phyloP scores from a whole-genome alignment of 2,797 vertebrate species.

The Lacerta bilineata region DNA sequence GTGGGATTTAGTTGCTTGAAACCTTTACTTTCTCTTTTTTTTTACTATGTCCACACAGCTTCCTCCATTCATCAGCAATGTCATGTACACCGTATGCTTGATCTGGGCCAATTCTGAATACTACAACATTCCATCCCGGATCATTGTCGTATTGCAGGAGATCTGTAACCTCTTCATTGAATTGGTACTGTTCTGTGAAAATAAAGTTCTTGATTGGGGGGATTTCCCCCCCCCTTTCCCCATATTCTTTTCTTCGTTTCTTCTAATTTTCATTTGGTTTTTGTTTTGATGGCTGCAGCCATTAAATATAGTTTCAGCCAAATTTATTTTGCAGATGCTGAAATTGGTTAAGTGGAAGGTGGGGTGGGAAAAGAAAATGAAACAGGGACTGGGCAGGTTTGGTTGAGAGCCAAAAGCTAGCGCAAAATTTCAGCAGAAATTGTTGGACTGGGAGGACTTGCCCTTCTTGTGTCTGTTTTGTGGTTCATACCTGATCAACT shows the following conservation, averaged over 20 bases:
- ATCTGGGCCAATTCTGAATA: conserved; percentile 77
- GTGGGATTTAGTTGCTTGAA: neutral
- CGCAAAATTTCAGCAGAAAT: neutral
- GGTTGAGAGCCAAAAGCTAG: neutral
- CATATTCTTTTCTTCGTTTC: too few relatives aligned
- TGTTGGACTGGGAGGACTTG: neutral
- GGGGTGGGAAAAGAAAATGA: neutral
- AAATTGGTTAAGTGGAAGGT: neutral
- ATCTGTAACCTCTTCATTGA: conserved; percentile 84
- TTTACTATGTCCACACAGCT: conserved; percentile 69
- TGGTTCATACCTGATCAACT: neutral
- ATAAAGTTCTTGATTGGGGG: neutral
- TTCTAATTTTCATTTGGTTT: neutral
- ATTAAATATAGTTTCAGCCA: neutral
- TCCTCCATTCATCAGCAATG: conserved; percentile 60
- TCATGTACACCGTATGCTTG: conserved; percentile 76
- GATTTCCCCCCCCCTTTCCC: neutral
- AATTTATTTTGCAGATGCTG: neutral
- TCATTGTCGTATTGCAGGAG: conserved; percentile 82
- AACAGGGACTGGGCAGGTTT: neutral
- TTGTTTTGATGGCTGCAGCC: neutral
- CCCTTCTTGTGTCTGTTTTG: neutral
- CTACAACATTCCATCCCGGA: conserved; percentile 75
- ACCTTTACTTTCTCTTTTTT: neutral
- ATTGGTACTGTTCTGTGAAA: conserved; percentile 71